Percentiles rank a stretch among this genome's conserved stretches.
These are phyloP conservation scores for Nomada ruficornis DNA, from an alignment of 2,888 invertebrate genomes.

Conservation along the genomic window DNA sequence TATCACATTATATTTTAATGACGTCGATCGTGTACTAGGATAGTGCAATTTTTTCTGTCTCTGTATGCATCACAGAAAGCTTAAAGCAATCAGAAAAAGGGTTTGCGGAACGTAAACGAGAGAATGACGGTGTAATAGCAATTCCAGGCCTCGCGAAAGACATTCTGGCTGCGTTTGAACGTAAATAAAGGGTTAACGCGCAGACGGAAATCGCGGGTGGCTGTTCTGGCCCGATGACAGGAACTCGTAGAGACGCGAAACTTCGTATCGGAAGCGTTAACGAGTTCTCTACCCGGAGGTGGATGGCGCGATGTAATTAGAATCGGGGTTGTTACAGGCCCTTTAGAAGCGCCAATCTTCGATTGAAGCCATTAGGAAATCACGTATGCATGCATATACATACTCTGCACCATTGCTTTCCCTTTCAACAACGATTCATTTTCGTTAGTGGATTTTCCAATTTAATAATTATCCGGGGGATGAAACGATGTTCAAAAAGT, in stretches of 20 bases:
- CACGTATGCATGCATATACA: not conserved
- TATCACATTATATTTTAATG: not conserved
- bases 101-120: constrained; percentile 16
- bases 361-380: constrained; percentile 36
- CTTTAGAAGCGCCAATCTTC: constrained; percentile 31
- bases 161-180: constrained; percentile 19
- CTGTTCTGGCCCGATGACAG: constrained; percentile 12
- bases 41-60: not conserved
- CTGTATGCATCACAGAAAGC: not conserved
- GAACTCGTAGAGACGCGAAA: constrained; percentile 32
- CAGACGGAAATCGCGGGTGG: constrained; percentile 17
- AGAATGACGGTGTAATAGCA: constrained; percentile 24
- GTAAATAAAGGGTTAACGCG: constrained; percentile 34
- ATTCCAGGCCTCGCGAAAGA: constrained; percentile 20
- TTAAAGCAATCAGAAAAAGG: not conserved
- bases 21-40: not conserved
- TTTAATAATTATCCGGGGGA: no score
- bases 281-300: constrained; percentile 35
- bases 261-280: constrained; percentile 50
- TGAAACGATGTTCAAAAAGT: no score
- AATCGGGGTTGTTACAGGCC: constrained; percentile 46
- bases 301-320: constrained; percentile 44
- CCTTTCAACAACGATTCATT: no score
- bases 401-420: no score
- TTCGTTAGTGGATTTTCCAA: no score